Evolutionary conservation across 2,797 vertebrate genomes (phyloP).

Genomic region (Cuculus canorus): DNA sequence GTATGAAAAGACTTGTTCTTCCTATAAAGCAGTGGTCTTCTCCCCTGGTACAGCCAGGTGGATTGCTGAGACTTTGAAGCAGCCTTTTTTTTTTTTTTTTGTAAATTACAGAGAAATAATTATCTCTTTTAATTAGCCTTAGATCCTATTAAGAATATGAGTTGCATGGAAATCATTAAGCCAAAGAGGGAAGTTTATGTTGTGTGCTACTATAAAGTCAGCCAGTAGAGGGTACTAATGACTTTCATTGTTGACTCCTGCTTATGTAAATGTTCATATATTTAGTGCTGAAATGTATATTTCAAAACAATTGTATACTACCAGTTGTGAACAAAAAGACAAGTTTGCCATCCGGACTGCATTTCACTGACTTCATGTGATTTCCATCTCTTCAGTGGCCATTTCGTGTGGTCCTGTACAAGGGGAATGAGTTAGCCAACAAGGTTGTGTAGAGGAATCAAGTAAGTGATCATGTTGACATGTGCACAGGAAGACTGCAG

Average conservation of each 20-base stretch:
- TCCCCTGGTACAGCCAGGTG: background rate
- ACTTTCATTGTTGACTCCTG: conserved; percentile 25
- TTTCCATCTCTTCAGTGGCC: background rate
- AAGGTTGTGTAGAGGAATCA: background rate
- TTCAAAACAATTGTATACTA: conserved; percentile 5
- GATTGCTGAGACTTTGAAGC: background rate
- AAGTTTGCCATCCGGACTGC: background rate
- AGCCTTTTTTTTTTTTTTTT: background rate
- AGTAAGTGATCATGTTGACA: rapidly evolving
- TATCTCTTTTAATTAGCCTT: background rate
- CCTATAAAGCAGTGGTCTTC: background rate
- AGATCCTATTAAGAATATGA: background rate
- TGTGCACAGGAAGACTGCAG: rapidly evolving
- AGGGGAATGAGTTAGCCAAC: background rate
- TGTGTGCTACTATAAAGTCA: background rate
- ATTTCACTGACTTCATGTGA: background rate
- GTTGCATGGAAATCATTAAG: background rate
- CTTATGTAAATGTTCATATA: conserved; percentile 25
- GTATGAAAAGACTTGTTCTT: background rate
- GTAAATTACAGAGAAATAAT: background rate
- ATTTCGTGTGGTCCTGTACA: background rate
- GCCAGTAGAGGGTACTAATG: conserved; percentile 74
- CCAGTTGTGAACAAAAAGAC: background rate
- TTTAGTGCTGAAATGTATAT: background rate
- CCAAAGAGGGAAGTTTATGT: background rate